Evolutionary conservation across 2,797 vertebrate species (phyloP).

Genomic region (Eospalax fontanierii): DNA sequence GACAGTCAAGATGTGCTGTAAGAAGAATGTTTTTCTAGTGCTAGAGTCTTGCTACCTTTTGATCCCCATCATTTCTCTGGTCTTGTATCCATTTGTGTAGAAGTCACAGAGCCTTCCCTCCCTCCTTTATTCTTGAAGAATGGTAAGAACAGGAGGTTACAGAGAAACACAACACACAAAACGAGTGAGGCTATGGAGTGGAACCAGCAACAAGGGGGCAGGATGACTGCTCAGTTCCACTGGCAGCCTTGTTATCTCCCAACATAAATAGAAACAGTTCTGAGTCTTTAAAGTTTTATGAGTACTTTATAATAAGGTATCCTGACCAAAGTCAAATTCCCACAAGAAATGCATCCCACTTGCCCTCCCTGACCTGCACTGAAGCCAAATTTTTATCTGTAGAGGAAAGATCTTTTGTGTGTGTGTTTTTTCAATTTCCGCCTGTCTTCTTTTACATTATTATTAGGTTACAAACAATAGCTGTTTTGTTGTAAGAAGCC

Average conservation of each 20-base stretch:
- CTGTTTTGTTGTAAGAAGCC: conserved; percentile 85
- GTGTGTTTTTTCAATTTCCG: conserved; percentile 62
- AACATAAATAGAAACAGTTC: conserved; percentile 47
- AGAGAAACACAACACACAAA: neutral
- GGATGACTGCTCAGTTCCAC: neutral
- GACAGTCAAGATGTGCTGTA: neutral
- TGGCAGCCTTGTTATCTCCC: neutral
- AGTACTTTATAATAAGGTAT: conserved; percentile 51
- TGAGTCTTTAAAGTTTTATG: conserved; percentile 51
- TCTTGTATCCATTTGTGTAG: neutral
- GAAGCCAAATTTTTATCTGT: conserved; percentile 85
- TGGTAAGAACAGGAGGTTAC: neutral
- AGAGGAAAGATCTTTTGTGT: conserved; percentile 87
- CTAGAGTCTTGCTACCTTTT: neutral
- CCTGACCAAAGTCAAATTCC: conserved; percentile 58
- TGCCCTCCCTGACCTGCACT: conserved; percentile 60
- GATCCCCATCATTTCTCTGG: neutral
- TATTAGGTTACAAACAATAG: conserved; percentile 88
- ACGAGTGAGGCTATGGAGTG: neutral
- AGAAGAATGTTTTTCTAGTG: neutral
- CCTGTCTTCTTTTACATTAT: conserved; percentile 80
- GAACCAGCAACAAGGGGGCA: neutral
- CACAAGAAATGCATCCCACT: conserved; percentile 77
- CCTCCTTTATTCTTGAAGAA: neutral
- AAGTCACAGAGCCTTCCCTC: neutral